Evolutionary conservation across 2,113 vertebrate genomes (phyloP), one percentile per base, ranked within the genome.

Genomic region (Thamnophis sirtalis): DNA sequence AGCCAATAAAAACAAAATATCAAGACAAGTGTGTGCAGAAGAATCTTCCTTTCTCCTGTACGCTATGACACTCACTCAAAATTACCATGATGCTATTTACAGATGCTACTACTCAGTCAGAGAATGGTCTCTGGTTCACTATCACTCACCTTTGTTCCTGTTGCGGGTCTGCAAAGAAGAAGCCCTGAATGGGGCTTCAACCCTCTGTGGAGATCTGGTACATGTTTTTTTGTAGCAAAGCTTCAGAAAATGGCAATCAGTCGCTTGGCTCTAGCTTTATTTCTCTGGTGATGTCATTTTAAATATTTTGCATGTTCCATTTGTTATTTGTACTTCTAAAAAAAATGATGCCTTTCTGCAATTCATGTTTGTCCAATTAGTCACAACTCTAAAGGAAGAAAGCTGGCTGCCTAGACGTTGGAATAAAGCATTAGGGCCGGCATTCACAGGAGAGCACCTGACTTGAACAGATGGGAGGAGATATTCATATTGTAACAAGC

Each of bases 271-370:
- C 95, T 94, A 95, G 95, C 95, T 96, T 96, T 95, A 92, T 96
- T 96, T 93, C 96, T 95, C 96, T 96, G 97, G 96, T 98, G 98
- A 98, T 98, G 98, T 98, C 97, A 98, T 97, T 97, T 97, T 93
- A 97, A 98, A 98, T 98, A 98, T 96, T 98, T 98, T 96, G 96
- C 97, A 51, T 96, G 97, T 96, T 97, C 97, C 97, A 97, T 97
- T 97, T 96, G 96, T 98, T 98, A 98, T 98, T 98, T 98, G 98
- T 98, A 97, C 97, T 97, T 98, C 95, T 96, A 89, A 92, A 89
- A 92, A 92, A 90, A 97, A 97, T 97, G 97, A 98, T 97, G 97
- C 96, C 97, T 97, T 98, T 97, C 97, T 97, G 96, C 96, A 97
- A 97, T 97, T 92, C 95, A 97, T 98, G 98, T 98, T 97, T 98